phyloP scores from a whole-genome alignment of 1,140 invertebrate genomes.

The Habropoda laboriosa region DNA sequence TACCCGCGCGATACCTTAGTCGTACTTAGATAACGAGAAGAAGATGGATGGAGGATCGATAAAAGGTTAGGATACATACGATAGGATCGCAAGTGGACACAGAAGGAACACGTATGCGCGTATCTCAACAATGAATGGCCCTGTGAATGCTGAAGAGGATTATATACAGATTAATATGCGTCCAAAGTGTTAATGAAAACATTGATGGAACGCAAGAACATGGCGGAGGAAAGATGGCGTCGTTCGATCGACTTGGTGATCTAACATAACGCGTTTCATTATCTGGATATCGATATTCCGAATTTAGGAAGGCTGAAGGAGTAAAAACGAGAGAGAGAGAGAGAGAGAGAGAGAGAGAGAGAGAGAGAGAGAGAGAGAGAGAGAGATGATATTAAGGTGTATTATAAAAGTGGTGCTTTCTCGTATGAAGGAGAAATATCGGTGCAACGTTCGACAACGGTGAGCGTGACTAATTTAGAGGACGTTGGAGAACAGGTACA shows the following conservation, averaged over 20 bases:
- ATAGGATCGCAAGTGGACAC: conserved; percentile 2
- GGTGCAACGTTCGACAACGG: conserved; percentile 37
- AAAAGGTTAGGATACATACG: not conserved
- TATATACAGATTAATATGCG: not conserved
- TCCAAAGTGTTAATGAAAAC: not conserved
- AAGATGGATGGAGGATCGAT: not conserved
- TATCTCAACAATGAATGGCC: conserved; percentile 68
- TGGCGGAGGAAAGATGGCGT: not conserved
- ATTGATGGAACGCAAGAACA: not conserved
- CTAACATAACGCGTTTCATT: conserved; percentile 32
- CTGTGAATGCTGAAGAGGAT: not conserved
- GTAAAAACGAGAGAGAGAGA: no score
- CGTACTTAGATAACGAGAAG: conserved; percentile 48
- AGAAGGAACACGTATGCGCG: not conserved
- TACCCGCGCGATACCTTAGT: conserved; percentile 44
- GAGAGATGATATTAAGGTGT: conserved; percentile 48
- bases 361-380: no score
- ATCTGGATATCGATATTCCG: conserved; percentile 51
- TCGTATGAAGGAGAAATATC: conserved; percentile 51
- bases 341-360: not conserved
- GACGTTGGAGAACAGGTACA: conserved; percentile 33
- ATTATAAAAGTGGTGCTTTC: conserved; percentile 76
- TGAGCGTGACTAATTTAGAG: conserved; percentile 50
- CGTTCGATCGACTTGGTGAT: conserved; percentile 3
- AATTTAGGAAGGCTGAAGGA: conserved; percentile 46